Conservation (phyloP, 2,797 vertebrate genomes). For the Enteromius unitaeniatus region DNA sequence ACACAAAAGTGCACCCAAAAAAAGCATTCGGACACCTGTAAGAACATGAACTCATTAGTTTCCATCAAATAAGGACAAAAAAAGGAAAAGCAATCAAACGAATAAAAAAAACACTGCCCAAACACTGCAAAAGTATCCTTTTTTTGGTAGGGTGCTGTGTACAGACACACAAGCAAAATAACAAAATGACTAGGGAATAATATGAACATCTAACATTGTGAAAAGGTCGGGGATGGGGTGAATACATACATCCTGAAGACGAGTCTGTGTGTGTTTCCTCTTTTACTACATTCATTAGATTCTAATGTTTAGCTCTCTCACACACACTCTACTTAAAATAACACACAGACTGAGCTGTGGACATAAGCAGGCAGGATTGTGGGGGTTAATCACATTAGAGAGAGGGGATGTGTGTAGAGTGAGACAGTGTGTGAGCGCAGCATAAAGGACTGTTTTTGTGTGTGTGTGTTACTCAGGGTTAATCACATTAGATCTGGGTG, state of each 20-base stretch:
- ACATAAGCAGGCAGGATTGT: constrained; percentile 63
- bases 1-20: not conserved
- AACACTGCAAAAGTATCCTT: not conserved
- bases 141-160: not conserved
- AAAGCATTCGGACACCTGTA: not conserved
- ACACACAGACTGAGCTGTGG: constrained; percentile 51
- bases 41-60: not conserved
- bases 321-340: constrained; percentile 64
- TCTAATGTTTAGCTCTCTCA: not conserved
- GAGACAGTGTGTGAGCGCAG: constrained; percentile 14
- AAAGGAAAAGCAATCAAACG: not conserved
- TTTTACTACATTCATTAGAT: constrained; percentile 9
- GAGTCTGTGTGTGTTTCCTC: not conserved
- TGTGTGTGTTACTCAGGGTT: constrained; percentile 33
- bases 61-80: not conserved
- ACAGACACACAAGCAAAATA: not conserved
- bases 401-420: constrained; percentile 43
- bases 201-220: not conserved
- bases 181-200: not conserved
- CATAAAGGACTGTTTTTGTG: constrained; percentile 17
- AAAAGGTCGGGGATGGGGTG: no score
- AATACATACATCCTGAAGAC: not conserved
- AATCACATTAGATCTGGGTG: constrained; percentile 63
- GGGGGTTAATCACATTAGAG: constrained; percentile 76
- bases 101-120: not conserved